Conservation (phyloP, 2,888 invertebrate species). For the Ditula angustiorana region DNA sequence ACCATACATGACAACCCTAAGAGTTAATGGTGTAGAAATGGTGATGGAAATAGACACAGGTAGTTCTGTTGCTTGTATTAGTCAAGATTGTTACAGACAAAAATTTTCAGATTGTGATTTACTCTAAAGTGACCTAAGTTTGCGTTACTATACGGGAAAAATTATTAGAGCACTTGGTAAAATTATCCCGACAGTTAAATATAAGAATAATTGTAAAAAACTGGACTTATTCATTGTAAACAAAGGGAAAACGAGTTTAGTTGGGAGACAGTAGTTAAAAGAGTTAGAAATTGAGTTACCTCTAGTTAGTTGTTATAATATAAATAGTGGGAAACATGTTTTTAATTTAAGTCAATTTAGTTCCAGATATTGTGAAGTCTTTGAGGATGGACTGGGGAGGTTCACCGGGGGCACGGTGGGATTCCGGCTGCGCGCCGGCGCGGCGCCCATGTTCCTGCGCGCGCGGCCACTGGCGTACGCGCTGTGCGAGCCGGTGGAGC, state of each 20-base stretch:
- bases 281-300: neutral
- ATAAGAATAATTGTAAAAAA: slow-evolving; percentile 15
- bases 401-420: slow-evolving; percentile 6
- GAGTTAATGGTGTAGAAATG: neutral
- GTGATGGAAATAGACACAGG: slow-evolving; percentile 13
- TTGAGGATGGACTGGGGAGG: neutral
- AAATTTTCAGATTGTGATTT: slow-evolving; percentile 3
- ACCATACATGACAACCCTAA: neutral
- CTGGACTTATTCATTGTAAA: slow-evolving; percentile 26
- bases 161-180: slow-evolving; percentile 17
- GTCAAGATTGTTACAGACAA: slow-evolving; percentile 14
- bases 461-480: too few relatives aligned
- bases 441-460: slow-evolving; percentile 3
- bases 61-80: slow-evolving; percentile 35
- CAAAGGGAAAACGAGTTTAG: slow-evolving; percentile 1
- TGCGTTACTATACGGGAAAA: slow-evolving; percentile 32
- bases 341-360: neutral
- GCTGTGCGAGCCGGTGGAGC: neutral
- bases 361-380: slow-evolving; percentile 1
- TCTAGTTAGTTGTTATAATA: neutral
- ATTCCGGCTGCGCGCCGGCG: neutral
- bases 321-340: neutral
- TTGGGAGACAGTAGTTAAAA: neutral
- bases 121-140: slow-evolving; percentile 1
- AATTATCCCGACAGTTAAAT: slow-evolving; percentile 13